Evolutionary conservation across 2,888 invertebrate species (phyloP).

Genomic region (Nesidiocoris tenuis): DNA sequence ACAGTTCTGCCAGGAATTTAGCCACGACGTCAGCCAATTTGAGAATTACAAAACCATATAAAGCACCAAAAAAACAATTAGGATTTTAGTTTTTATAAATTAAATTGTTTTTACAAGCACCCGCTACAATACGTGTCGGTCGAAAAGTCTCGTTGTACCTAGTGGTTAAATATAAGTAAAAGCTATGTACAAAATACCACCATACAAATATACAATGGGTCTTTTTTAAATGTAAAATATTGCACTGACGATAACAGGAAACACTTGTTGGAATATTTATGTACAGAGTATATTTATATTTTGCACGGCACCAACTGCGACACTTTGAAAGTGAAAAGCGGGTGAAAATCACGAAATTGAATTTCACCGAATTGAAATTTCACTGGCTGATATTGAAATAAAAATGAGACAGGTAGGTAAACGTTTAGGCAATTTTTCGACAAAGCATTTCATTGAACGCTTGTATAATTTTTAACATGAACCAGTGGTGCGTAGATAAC

Average conservation of each 20-base stretch:
- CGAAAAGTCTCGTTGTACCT: constrained; percentile 27
- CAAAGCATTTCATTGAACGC: no score
- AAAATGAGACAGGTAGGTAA: no score
- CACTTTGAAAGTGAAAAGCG: not conserved
- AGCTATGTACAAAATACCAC: constrained; percentile 28
- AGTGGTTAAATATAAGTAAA: constrained; percentile 18
- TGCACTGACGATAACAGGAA: constrained; percentile 41
- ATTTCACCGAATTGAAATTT: no score
- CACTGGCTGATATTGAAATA: no score
- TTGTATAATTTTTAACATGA: no score
- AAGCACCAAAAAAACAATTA: not conserved
- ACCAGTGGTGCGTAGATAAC: no score
- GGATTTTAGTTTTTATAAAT: not conserved
- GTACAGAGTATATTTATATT: constrained; percentile 23
- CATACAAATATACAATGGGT: constrained; percentile 30
- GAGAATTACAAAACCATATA: no score
- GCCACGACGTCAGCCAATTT: no score
- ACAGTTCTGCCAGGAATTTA: no score
- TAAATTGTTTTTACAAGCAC: constrained; percentile 8
- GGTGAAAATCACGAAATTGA: not conserved
- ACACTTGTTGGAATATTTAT: constrained; percentile 28
- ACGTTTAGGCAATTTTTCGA: no score
- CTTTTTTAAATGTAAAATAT: constrained; percentile 36
- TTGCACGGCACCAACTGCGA: not conserved
- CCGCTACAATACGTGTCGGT: constrained; percentile 17